Percentiles rank a stretch among this genome's conserved stretches.
Conservation (phyloP, 2,888 invertebrate genomes). For the Cryptus armator region DNA sequence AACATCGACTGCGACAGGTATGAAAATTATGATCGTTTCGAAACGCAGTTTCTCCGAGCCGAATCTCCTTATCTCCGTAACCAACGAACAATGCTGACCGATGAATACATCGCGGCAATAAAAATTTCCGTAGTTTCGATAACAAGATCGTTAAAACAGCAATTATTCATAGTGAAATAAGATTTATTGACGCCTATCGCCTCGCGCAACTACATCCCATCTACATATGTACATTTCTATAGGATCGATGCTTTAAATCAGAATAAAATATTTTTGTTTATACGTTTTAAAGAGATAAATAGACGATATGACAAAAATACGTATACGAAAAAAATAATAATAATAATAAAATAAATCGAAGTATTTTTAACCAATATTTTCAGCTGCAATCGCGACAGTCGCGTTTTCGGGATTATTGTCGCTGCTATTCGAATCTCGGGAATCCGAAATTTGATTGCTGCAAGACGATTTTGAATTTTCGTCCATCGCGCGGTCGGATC, state of each 20-base stretch:
- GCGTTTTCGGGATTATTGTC: not conserved
- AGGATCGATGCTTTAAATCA: not conserved
- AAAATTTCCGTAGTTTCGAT: constrained; percentile 54
- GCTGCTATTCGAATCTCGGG: constrained; percentile 18
- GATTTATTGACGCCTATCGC: constrained; percentile 14
- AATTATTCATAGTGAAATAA: constrained; percentile 55
- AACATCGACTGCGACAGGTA: constrained; percentile 20
- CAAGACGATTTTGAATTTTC: constrained; percentile 35
- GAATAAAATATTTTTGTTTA: not conserved
- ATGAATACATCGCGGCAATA: constrained; percentile 61
- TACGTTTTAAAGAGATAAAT: not conserved
- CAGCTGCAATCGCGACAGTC: not conserved
- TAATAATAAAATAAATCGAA: not conserved
- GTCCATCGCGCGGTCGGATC: constrained; percentile 33
- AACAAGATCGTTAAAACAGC: constrained; percentile 66
- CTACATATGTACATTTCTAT: constrained; percentile 6
- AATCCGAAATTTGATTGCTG: constrained; percentile 9
- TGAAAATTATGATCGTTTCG: not conserved
- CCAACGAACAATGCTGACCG: constrained; percentile 68
- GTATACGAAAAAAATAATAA: not conserved
- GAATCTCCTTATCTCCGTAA: constrained; percentile 69
- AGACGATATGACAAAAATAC: not conserved
- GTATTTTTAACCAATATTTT: not conserved
- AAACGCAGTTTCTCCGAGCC: constrained; percentile 27
- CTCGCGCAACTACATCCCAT: not conserved